Conservation (phyloP, 2,797 vertebrate species). For the Peromyscus nudipes region DNA sequence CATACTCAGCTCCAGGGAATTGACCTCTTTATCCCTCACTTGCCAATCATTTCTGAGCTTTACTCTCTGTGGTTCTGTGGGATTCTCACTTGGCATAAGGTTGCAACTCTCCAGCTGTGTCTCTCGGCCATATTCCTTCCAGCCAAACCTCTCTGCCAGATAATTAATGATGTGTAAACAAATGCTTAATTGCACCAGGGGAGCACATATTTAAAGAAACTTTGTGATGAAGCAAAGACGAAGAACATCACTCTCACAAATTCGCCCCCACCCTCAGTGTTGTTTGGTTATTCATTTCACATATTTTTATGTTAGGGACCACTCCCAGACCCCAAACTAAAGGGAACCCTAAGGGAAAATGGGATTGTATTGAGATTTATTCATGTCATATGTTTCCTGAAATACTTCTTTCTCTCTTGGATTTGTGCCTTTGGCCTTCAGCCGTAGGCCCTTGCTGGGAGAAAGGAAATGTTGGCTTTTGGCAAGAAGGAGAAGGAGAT, state of each 20-base stretch:
- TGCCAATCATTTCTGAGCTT: slow-evolving; percentile 64
- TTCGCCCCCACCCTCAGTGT: background rate
- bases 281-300: slow-evolving; percentile 54
- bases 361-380: slow-evolving; percentile 13
- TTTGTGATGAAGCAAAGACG: slow-evolving; percentile 64
- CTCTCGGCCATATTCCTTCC: slow-evolving; percentile 73
- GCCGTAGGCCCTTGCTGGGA: slow-evolving; percentile 6
- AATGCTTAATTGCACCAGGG: slow-evolving; percentile 81
- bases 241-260: slow-evolving; percentile 54
- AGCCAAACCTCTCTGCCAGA: slow-evolving; percentile 79
- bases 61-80: slow-evolving; percentile 64
- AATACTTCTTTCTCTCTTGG: slow-evolving; percentile 41
- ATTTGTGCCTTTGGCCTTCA: slow-evolving; percentile 22
- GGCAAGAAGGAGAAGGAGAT: slow-evolving; percentile 43
- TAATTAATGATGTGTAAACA: slow-evolving; percentile 84
- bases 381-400: slow-evolving; percentile 29
- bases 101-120: slow-evolving; percentile 77
- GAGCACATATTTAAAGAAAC: slow-evolving; percentile 77
- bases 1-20: background rate
- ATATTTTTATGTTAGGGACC: background rate
- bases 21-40: slow-evolving; percentile 45
- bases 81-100: slow-evolving; percentile 75
- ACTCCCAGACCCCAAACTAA: slow-evolving; percentile 4
- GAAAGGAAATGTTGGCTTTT: slow-evolving; percentile 56
- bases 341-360: slow-evolving; percentile 54